A percentile compares a stretch with the other conserved stretches of the same genome.
Evolutionary conservation across 2,113 vertebrate species (phyloP).

Genomic region (Malurus alboscapulatus): DNA sequence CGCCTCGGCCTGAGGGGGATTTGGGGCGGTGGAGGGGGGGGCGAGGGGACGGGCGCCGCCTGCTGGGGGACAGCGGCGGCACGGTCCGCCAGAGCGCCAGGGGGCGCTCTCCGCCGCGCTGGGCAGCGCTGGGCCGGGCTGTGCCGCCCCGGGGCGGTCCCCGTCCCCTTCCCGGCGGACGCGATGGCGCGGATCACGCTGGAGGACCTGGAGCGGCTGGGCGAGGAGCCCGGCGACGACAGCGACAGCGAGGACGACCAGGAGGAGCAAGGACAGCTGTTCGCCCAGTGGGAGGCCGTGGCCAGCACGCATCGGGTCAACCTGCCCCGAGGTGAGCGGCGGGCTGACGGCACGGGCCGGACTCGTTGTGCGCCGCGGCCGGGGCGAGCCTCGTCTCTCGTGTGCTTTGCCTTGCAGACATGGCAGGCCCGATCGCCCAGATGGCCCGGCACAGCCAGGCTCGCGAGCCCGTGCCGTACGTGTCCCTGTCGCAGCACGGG

Average conservation of each 20-base stretch:
- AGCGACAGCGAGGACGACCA: slow-evolving; percentile 1
- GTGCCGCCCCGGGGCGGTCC: slow-evolving; percentile 11
- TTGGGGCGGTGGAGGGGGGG: no score
- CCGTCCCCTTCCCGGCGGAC: background rate
- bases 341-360: background rate
- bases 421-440: slow-evolving; percentile 81
- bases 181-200: slow-evolving; percentile 82
- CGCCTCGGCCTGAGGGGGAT: background rate
- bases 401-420: slow-evolving; percentile 73
- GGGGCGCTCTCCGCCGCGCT: background rate
- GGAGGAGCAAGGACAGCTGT: slow-evolving; percentile 68
- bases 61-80: no score
- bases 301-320: slow-evolving; percentile 82
- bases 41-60: background rate
- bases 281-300: slow-evolving; percentile 79
- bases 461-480: slow-evolving; percentile 74
- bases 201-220: slow-evolving; percentile 79
- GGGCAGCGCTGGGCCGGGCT: background rate
- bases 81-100: background rate
- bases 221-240: slow-evolving; percentile 70
- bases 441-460: slow-evolving; percentile 77
- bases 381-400: background rate
- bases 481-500: slow-evolving; percentile 64
- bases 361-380: background rate
- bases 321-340: slow-evolving; percentile 76